A percentile compares a stretch with the other conserved stretches of the same genome.
Evolutionary conservation across 1,140 invertebrate genomes (phyloP).

Genomic region (Drosophila pallidifrons): DNA sequence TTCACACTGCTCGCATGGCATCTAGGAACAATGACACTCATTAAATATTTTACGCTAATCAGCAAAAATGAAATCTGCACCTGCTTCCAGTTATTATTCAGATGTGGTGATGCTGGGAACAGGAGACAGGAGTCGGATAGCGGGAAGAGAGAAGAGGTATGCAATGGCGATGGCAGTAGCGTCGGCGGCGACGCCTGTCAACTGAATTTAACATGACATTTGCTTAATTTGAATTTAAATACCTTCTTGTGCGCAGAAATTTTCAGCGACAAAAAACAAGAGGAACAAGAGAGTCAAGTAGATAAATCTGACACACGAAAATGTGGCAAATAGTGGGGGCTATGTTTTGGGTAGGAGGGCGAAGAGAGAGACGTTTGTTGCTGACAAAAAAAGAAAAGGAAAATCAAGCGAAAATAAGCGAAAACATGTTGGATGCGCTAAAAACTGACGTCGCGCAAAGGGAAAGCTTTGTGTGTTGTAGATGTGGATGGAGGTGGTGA

Average conservation of each 20-base stretch:
- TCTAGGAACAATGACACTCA: slow-evolving; percentile 10
- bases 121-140: no score
- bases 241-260: slow-evolving; percentile 47
- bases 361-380: background rate
- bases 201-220: slow-evolving; percentile 72
- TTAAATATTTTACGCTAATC: slow-evolving; percentile 55
- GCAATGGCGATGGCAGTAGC: background rate
- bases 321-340: slow-evolving; percentile 46
- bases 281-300: slow-evolving; percentile 48
- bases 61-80: slow-evolving; percentile 49
- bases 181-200: slow-evolving; percentile 56
- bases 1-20: background rate
- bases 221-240: slow-evolving; percentile 82
- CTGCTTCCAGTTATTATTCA: background rate
- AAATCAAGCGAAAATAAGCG: slow-evolving; percentile 60
- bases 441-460: slow-evolving; percentile 8
- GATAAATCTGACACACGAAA: slow-evolving; percentile 69
- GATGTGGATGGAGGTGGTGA: background rate
- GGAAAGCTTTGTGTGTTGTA: background rate
- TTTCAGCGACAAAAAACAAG: slow-evolving; percentile 47
- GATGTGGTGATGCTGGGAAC: background rate
- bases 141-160: background rate
- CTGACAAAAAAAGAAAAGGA: slow-evolving; percentile 32
- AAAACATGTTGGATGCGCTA: slow-evolving; percentile 47
- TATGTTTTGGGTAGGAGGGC: background rate